phyloP scores from a whole-genome alignment of 1,140 invertebrate species.

The Chrysoperla carnea region DNA sequence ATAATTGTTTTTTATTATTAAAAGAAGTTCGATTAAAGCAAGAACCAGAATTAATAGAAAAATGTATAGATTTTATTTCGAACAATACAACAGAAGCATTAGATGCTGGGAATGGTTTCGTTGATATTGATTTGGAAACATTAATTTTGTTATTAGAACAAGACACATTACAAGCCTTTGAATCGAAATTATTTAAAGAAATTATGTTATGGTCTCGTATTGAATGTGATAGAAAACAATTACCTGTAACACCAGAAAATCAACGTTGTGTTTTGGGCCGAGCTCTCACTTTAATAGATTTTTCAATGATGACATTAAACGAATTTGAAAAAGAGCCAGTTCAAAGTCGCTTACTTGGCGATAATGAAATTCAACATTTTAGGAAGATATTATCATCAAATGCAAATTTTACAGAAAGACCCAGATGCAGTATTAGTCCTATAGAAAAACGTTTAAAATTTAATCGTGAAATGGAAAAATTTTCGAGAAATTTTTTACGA shows the following conservation, averaged over 20 bases:
- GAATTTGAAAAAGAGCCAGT: constrained; percentile 73
- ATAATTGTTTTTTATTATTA: too few relatives aligned
- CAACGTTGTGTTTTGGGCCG: constrained; percentile 46
- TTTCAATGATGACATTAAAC: constrained; percentile 74
- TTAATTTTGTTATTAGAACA: constrained; percentile 62
- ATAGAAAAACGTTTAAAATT: too few relatives aligned
- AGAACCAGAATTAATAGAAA: constrained; percentile 54
- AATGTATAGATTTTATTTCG: constrained; percentile 74
- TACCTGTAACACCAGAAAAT: constrained; percentile 50
- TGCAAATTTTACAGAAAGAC: too few relatives aligned
- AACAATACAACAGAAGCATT: constrained; percentile 69
- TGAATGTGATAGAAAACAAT: constrained; percentile 49
- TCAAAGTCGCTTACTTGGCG: too few relatives aligned
- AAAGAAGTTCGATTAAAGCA: constrained; percentile 57
- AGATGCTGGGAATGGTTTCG: constrained; percentile 60
- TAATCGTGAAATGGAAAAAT: too few relatives aligned
- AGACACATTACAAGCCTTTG: constrained; percentile 64
- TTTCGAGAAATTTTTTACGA: too few relatives aligned
- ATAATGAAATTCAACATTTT: too few relatives aligned
- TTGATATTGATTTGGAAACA: constrained; percentile 72
- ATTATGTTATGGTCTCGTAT: constrained; percentile 60
- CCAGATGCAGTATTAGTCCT: too few relatives aligned
- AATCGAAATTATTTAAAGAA: constrained; percentile 64
- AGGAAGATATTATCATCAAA: too few relatives aligned
- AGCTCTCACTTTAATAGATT: constrained; percentile 57